Evolutionary conservation across 2,888 invertebrate genomes (phyloP).

Genomic region (Nomada flava): DNA sequence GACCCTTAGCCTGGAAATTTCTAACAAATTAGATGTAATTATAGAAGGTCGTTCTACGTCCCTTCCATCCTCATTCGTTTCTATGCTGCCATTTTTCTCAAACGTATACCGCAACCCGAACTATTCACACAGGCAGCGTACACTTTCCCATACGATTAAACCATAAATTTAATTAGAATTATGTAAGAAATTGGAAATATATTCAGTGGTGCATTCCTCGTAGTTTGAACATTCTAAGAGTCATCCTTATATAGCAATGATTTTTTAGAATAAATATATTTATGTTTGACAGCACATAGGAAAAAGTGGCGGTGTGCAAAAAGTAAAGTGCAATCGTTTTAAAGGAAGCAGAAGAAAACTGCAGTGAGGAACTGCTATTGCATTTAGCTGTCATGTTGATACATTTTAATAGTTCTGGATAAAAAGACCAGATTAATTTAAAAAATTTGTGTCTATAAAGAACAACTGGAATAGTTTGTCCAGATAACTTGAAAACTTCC

Average conservation of each 20-base stretch:
- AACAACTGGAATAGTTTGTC: too few species aligned
- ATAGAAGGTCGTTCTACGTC: not conserved
- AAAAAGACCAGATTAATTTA: not conserved
- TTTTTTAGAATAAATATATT: not conserved
- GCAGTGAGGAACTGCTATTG: not conserved
- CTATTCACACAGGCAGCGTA: not conserved
- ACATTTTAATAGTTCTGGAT: not conserved
- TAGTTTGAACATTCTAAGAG: not conserved
- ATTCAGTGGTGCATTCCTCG: not conserved
- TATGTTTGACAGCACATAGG: not conserved
- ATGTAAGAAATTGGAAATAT: not conserved
- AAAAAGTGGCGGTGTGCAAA: not conserved
- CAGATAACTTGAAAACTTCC: too few species aligned
- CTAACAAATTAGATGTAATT: conserved; percentile 8
- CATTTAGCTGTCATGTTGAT: conserved; percentile 11
- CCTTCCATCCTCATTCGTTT: conserved; percentile 1
- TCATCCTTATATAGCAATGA: not conserved
- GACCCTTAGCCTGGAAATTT: conserved; percentile 14
- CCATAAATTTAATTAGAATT: not conserved
- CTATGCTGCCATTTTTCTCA: not conserved
- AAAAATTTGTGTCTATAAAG: too few species aligned
- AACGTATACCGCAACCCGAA: not conserved
- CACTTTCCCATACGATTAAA: conserved; percentile 1
- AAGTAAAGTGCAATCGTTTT: not conserved
- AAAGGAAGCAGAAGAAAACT: not conserved